Conservation (phyloP, 2,113 vertebrate genomes). For the Hemibagrus wyckioides region DNA sequence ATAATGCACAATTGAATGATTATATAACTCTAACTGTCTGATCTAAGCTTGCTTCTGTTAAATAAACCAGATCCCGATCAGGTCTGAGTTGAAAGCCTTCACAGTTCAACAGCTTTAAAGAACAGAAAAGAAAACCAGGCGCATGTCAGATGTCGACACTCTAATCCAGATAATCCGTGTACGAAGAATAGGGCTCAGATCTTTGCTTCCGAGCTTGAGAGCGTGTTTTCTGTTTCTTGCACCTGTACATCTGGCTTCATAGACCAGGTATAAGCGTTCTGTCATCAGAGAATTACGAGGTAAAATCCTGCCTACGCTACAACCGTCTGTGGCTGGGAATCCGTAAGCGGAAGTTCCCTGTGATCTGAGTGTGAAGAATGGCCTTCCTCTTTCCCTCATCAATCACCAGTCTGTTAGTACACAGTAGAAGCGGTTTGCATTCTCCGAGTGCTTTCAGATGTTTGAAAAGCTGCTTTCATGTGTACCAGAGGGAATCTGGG, state of each 20-base stretch:
- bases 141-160: not conserved
- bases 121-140: not conserved
- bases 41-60: not conserved
- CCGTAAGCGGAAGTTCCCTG: not conserved
- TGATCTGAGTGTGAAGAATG: not conserved
- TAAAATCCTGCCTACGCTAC: not conserved
- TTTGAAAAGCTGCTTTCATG: not conserved
- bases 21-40: not conserved
- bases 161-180: not conserved
- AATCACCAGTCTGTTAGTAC: not conserved
- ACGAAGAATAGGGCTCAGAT: not conserved
- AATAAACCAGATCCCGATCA: not conserved
- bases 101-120: not conserved
- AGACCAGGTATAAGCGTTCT: not conserved
- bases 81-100: not conserved
- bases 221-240: slow-evolving; percentile 17
- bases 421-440: not conserved
- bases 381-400: not conserved
- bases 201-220: not conserved
- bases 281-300: not conserved
- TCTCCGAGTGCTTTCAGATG: not conserved
- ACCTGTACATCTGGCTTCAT: slow-evolving; percentile 12
- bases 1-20: not conserved
- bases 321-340: not conserved
- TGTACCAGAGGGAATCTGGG: not conserved